These are phyloP conservation scores for Lasiurus borealis DNA, from an alignment of 2,113 vertebrate species.

Conservation along the genomic window DNA sequence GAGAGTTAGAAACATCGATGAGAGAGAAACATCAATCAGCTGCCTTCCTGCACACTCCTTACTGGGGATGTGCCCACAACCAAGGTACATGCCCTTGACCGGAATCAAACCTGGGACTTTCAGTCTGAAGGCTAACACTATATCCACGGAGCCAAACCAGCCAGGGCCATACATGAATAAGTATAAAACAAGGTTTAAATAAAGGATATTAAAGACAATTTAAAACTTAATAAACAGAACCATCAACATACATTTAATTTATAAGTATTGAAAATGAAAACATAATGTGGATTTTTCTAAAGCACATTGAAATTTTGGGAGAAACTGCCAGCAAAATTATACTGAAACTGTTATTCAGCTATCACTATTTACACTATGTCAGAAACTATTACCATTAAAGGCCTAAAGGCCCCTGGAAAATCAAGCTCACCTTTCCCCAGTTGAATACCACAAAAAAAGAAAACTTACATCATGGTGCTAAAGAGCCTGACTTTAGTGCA, in stretches of 20 bases:
- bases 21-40: too few relatives aligned
- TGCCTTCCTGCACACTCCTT: too few relatives aligned
- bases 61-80: too few relatives aligned
- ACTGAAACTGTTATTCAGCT: constrained; percentile 63
- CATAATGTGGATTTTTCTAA: background rate
- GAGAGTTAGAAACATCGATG: too few relatives aligned
- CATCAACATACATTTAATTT: constrained; percentile 35
- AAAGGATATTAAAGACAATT: constrained; percentile 11
- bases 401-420: constrained; percentile 42
- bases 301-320: constrained; percentile 21
- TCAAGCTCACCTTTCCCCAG: constrained; percentile 43
- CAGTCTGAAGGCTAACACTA: too few relatives aligned
- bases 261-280: constrained; percentile 40
- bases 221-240: constrained; percentile 38
- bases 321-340: constrained; percentile 64
- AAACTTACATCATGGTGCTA: background rate
- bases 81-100: too few relatives aligned
- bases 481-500: constrained; percentile 1
- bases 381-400: constrained; percentile 71
- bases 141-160: too few relatives aligned
- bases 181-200: background rate
- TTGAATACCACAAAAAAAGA: constrained; percentile 28
- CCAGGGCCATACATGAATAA: background rate
- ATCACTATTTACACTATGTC: constrained; percentile 58
- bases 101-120: too few relatives aligned